Evolutionary conservation across 1,140 invertebrate genomes (phyloP).

Genomic region (Dryas iulia): DNA sequence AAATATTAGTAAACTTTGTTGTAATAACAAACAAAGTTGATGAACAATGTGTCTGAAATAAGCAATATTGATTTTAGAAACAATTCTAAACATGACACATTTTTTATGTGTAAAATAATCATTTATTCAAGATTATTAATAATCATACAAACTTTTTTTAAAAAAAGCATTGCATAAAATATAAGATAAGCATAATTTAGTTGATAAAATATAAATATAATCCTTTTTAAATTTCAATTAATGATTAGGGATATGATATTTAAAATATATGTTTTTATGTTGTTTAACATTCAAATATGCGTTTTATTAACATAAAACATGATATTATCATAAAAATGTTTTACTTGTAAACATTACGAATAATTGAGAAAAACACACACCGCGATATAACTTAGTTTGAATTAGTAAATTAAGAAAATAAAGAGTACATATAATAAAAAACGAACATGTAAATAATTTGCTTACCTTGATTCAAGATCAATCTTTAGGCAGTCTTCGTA

Average conservation of each 20-base stretch:
- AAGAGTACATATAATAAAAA: not conserved
- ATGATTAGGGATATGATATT: too few species aligned
- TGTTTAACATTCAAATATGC: not conserved
- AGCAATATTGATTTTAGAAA: not conserved
- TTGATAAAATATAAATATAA: too few species aligned
- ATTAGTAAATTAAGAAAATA: not conserved
- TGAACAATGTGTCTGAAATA: not conserved
- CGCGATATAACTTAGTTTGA: not conserved
- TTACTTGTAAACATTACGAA: not conserved
- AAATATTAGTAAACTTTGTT: not conserved
- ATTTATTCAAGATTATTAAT: too few species aligned
- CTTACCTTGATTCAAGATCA: not conserved
- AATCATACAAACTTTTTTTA: too few species aligned
- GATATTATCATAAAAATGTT: not conserved
- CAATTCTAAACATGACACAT: not conserved
- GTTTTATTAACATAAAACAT: not conserved
- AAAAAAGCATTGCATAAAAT: too few species aligned
- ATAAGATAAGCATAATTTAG: too few species aligned
- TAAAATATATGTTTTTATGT: too few species aligned
- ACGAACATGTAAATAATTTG: not conserved
- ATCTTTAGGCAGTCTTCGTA: not conserved
- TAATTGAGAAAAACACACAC: not conserved
- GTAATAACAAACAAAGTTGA: not conserved
- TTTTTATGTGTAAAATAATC: not conserved
- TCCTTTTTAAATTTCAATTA: too few species aligned